phyloP scores from a whole-genome alignment of 2,888 invertebrate species.

The Folsomia candida region DNA sequence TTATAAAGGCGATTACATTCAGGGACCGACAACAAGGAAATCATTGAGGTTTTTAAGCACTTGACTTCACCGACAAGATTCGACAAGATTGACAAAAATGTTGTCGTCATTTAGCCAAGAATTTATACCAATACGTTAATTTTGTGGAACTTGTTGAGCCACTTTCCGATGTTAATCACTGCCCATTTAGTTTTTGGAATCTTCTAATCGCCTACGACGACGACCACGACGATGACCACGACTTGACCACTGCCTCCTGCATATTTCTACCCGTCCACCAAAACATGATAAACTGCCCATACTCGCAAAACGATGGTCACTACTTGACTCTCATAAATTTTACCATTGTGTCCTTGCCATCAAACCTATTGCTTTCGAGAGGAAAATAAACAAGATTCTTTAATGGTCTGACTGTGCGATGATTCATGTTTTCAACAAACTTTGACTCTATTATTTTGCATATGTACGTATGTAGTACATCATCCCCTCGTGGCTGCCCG shows the following conservation, averaged over 20 bases:
- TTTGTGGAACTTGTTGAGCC: conserved; percentile 2
- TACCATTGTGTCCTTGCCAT: not conserved
- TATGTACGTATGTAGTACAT: too few species aligned
- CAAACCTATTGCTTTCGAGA: too few species aligned
- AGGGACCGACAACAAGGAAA: not conserved
- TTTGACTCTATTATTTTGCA: not conserved
- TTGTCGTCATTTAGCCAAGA: not conserved
- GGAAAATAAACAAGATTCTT: not conserved
- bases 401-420: not conserved
- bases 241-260: not conserved
- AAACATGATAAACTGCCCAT: not conserved
- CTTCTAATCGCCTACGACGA: too few species aligned
- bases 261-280: not conserved
- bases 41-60: not conserved
- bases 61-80: too few species aligned
- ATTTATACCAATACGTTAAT: too few species aligned
- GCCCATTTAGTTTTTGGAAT: not conserved
- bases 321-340: not conserved
- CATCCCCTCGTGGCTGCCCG: too few species aligned
- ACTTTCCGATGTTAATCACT: not conserved
- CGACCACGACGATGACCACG: too few species aligned
- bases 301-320: not conserved
- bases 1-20: not conserved
- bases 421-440: not conserved
- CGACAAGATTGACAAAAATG: conserved; percentile 1